Conservation (phyloP, 2,113 vertebrate species). For the Bucco capensis region DNA sequence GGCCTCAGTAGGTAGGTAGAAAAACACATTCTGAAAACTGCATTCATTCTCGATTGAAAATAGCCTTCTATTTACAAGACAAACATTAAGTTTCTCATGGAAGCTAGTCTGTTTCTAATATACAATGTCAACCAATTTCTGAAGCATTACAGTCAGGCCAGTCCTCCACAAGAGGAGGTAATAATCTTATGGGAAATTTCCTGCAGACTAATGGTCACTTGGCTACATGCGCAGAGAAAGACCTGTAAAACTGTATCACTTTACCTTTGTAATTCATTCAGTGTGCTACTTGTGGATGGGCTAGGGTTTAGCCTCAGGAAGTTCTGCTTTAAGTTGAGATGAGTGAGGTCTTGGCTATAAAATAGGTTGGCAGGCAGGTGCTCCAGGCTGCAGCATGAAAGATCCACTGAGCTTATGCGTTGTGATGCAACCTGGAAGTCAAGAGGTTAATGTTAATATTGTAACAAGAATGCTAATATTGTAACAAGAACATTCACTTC, state of each 20-base stretch:
- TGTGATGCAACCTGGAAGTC: constrained; percentile 90
- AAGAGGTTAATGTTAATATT: background rate
- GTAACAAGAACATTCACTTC: background rate
- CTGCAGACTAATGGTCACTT: background rate
- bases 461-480: background rate
- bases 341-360: constrained; percentile 98
- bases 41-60: background rate
- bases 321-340: constrained; percentile 98
- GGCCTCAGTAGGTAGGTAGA: background rate
- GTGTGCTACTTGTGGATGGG: constrained; percentile 76
- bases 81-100: background rate
- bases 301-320: constrained; percentile 78
- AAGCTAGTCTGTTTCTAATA: background rate
- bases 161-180: background rate
- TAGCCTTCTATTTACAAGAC: background rate
- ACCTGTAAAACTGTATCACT: background rate
- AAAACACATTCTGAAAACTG: background rate
- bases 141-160: background rate
- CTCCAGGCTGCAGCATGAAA: constrained; percentile 96
- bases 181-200: background rate
- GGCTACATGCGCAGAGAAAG: background rate
- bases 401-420: constrained; percentile 95
- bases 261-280: constrained; percentile 92
- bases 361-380: constrained; percentile 93
- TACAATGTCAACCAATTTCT: background rate